Base-by-base conservation (phyloP, 2,888 invertebrate species). In the Lysandra coridon region DNA sequence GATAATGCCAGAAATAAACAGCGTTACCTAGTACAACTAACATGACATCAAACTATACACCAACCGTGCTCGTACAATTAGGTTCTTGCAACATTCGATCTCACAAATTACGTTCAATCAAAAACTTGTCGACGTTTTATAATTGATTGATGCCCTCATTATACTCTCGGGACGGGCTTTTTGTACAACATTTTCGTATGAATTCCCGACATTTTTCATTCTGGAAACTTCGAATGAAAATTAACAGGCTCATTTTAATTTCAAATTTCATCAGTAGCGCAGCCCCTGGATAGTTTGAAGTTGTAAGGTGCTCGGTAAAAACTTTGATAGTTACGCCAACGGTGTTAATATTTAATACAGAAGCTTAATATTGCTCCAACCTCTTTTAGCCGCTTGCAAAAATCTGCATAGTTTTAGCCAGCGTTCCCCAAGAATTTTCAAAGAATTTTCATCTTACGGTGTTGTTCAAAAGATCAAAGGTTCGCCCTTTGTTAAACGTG, bases 141-240 rank as follows among this genome's bases (percentile, higher is more conserved):
- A 78, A 78, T 78, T 79, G 79, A 79, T 75, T 62, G 79, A 79
- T 79, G 79, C n/a, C 62, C 79, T 79, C 62, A 75, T 79, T 75
- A 75, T 44, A 23, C 44, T 3, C 57, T 17, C 23, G 23, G 40
- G n/a, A 4, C 64, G 12, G 64, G 64, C 4, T 30, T 64, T 64
- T 64, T 64, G 64, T 30, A 64, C 64, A 30, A 23, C 44, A 49
- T 75, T 75, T 75, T 75, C 53, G 49, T 75, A 75, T 49, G 49
- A 75, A 75, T 75, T 75, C 12, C 30, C 12, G 4, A 75, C 49
- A 75, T 49, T 75, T 75, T 75, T 75, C 30, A 53, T 75, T 75
- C 23, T 1, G 30, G 23, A 75, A 75, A 49, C 12, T 75, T 75
- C 17, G 40, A 73, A 73, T 40, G 40, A 73, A 73, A 73, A 73